Base-by-base conservation (phyloP, 1,140 invertebrate species). In the Lutraria rhynchaena region DNA sequence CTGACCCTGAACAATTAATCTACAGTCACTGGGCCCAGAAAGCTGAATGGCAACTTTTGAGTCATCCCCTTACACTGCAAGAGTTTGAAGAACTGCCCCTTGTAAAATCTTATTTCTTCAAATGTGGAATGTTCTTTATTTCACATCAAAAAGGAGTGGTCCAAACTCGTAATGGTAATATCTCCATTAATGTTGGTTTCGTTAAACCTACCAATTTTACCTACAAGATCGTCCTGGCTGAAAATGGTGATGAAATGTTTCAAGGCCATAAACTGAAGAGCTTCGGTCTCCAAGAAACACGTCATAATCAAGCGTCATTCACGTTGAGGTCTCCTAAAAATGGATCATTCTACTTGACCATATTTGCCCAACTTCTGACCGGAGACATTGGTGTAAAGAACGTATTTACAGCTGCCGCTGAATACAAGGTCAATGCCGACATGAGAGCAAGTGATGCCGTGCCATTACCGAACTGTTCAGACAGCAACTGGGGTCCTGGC, bases 31-130 rank as follows among this genome's bases (percentile, higher is more conserved):
- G 90, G 87, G 89, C 91, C 11, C 91, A 92, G 85, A 89, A 90
- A 37, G 84, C 86, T 0, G 84, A 89, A 69, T 92, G 92, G 92
- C 90, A 92, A 81, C 89, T 92, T 29, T 83, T 92, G 9, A 73
- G 87, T 33, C 73, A 86, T 37, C 85, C 86, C 4, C 80, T 90
- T 51, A 83, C 71, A 17, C 84, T 91, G 67, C 75, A 85, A 15
- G 90, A 92, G 75, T 92, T 91, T 85, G 91, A 92, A 75, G 91
- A 92, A 60, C 87, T 92, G 3, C 92, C 92, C 4, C 83, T 92
- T n/a, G 91, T 91, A 65, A 92, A 92, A 81, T 92, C 91, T 15
- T 91, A 91, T 83, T 92, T 92, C 87, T 92, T 92, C 84, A 92
- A 90, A 75, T 90, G 91, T 83, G 90, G 89, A 60, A 91, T 92